Evolutionary conservation across 2,888 invertebrate species (phyloP).

Genomic region (Embidobia sp.): DNA sequence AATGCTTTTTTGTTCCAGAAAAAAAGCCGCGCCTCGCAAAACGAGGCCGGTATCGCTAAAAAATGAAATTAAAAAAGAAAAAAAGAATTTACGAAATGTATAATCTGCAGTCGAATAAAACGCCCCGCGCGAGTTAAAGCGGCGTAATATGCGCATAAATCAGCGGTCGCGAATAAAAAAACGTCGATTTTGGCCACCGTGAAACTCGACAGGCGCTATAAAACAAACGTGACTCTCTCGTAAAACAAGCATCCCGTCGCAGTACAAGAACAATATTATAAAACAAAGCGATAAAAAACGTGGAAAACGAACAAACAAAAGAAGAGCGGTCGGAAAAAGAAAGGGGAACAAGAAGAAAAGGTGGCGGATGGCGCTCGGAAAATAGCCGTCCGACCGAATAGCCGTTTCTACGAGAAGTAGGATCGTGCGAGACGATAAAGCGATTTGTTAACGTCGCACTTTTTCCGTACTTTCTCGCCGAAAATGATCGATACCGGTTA

Average conservation of each 20-base stretch:
- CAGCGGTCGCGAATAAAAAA: slow-evolving; percentile 62
- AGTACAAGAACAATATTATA: slow-evolving; percentile 43
- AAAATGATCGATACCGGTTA: slow-evolving; percentile 41
- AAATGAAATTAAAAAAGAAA: too few relatives aligned
- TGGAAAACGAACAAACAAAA: too few relatives aligned
- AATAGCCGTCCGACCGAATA: too few relatives aligned
- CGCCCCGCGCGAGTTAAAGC: too few relatives aligned
- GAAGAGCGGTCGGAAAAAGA: background rate
- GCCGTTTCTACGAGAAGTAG: slow-evolving; percentile 31
- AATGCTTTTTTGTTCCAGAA: too few relatives aligned
- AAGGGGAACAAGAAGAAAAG: too few relatives aligned
- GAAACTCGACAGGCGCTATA: slow-evolving; percentile 67
- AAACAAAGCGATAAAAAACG: too few relatives aligned
- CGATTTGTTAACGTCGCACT: slow-evolving; percentile 57
- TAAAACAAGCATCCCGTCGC: slow-evolving; percentile 58
- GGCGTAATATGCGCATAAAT: slow-evolving; percentile 57
- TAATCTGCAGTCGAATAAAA: too few relatives aligned
- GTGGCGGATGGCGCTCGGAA: too few relatives aligned
- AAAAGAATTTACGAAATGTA: too few relatives aligned
- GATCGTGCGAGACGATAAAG: slow-evolving; percentile 52
- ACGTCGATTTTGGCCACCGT: slow-evolving; percentile 62
- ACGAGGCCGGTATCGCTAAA: too few relatives aligned
- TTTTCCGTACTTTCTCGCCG: slow-evolving; percentile 22
- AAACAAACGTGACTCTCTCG: slow-evolving; percentile 63
- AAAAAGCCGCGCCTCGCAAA: too few relatives aligned